Percentiles rank a stretch among this genome's conserved stretches.
Conservation (phyloP, 2,113 vertebrate genomes). For the Pollimyrus isidori region DNA sequence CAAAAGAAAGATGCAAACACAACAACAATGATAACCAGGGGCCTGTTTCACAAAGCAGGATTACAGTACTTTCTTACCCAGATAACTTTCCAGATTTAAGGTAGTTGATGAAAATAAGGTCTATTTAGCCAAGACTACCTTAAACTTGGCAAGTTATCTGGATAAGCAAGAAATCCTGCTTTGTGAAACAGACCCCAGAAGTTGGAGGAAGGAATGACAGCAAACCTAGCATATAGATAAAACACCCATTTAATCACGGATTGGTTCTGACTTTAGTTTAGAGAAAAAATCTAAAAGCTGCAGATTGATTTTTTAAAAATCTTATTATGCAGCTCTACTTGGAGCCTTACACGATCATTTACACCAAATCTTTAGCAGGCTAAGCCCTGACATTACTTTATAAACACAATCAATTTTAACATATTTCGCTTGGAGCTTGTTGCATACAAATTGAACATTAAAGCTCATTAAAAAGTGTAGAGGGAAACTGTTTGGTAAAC, state of each 20-base stretch:
- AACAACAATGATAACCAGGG: not conserved
- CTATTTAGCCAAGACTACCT: no score
- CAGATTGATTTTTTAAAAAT: not conserved
- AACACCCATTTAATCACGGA: not conserved
- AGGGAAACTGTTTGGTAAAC: not conserved
- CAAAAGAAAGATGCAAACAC: not conserved
- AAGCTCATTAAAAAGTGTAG: not conserved
- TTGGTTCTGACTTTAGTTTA: not conserved
- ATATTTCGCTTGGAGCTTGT: not conserved
- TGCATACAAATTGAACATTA: constrained; percentile 24
- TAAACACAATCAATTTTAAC: not conserved
- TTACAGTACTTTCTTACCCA: no score
- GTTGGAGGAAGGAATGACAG: not conserved
- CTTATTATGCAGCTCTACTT: not conserved
- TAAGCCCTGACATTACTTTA: not conserved
- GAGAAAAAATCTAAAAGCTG: not conserved
- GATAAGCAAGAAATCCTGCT: no score
- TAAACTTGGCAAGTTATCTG: no score
- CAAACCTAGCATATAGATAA: not conserved
- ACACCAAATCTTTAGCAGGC: not conserved
- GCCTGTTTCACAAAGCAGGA: no score
- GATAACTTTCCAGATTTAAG: no score
- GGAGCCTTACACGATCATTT: not conserved
- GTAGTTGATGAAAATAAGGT: no score
- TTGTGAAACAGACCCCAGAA: not conserved